These are phyloP conservation scores for Psilanteris sp. DNA, from an alignment of 1,140 invertebrate genomes.

Conservation along the genomic window DNA sequence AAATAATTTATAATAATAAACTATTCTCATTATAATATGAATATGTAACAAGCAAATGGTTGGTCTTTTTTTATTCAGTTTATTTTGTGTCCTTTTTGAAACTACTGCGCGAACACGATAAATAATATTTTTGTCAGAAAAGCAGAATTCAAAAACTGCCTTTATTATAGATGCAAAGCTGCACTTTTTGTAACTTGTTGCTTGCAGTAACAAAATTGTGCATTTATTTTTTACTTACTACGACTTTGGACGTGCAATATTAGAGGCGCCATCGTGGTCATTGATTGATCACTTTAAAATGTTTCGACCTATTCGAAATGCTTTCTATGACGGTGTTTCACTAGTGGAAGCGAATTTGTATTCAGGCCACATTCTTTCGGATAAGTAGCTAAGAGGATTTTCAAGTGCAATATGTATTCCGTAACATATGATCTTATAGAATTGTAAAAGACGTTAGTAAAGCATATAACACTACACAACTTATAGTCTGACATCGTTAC, in stretches of 20 bases:
- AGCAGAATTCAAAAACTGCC: too few species aligned
- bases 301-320: constrained; percentile 23
- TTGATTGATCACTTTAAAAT: constrained; percentile 43
- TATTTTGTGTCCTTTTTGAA: too few species aligned
- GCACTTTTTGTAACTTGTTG: too few species aligned
- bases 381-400: constrained; percentile 57
- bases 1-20: too few species aligned
- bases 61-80: too few species aligned
- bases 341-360: constrained; percentile 36
- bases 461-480: constrained; percentile 22
- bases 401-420: constrained; percentile 56
- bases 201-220: too few species aligned
- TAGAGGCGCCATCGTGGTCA: constrained; percentile 7
- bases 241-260: constrained; percentile 4
- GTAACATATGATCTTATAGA: constrained; percentile 43
- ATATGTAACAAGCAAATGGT: too few species aligned
- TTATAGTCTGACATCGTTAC: constrained; percentile 4
- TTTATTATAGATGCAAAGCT: too few species aligned
- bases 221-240: constrained; percentile 2
- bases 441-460: constrained; percentile 37
- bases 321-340: constrained; percentile 12
- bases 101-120: too few species aligned
- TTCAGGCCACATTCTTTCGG: constrained; percentile 39
- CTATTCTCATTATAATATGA: too few species aligned
- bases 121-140: too few species aligned